Evolutionary conservation across 1,140 invertebrate species (phyloP).

Genomic region (Drosophila obscura): DNA sequence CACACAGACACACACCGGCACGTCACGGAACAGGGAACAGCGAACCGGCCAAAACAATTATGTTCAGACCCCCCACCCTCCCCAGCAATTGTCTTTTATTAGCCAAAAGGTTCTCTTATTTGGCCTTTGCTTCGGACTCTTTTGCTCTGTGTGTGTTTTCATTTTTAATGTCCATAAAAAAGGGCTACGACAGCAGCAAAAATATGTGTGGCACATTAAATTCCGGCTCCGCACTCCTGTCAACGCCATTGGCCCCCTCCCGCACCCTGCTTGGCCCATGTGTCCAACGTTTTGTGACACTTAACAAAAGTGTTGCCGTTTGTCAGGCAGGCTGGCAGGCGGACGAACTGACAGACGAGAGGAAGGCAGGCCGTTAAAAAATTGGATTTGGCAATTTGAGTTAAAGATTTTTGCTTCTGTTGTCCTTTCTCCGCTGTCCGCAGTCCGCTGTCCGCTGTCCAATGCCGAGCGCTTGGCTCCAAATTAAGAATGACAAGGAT

Average conservation of each 20-base stretch:
- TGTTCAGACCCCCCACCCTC: constrained; percentile 8
- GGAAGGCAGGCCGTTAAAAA: constrained; percentile 51
- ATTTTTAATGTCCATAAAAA: constrained; percentile 60
- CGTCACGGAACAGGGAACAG: background rate
- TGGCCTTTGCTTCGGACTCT: constrained; percentile 3
- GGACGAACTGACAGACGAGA: background rate
- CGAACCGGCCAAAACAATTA: constrained; percentile 43
- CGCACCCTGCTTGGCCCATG: constrained; percentile 15
- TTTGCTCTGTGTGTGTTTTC: constrained; percentile 25
- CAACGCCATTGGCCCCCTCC: too few species aligned
- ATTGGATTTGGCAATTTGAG: constrained; percentile 75
- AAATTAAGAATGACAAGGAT: constrained; percentile 78
- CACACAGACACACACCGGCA: background rate
- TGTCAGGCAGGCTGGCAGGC: constrained; percentile 47
- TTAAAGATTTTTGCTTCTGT: constrained; percentile 58
- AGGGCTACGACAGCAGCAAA: constrained; percentile 58
- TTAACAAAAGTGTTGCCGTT: constrained; percentile 75
- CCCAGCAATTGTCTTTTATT: constrained; percentile 47
- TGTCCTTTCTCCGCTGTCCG: background rate
- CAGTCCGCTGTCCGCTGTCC: constrained; percentile 7
- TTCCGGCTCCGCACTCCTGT: constrained; percentile 16
- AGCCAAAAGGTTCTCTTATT: constrained; percentile 36
- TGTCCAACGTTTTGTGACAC: constrained; percentile 70
- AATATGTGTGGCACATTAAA: constrained; percentile 66
- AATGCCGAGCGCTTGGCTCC: constrained; percentile 21